Evolutionary conservation across 2,888 invertebrate genomes (phyloP), one percentile per base, ranked within the genome.

Genomic region (Cosmopolites sordidus): DNA sequence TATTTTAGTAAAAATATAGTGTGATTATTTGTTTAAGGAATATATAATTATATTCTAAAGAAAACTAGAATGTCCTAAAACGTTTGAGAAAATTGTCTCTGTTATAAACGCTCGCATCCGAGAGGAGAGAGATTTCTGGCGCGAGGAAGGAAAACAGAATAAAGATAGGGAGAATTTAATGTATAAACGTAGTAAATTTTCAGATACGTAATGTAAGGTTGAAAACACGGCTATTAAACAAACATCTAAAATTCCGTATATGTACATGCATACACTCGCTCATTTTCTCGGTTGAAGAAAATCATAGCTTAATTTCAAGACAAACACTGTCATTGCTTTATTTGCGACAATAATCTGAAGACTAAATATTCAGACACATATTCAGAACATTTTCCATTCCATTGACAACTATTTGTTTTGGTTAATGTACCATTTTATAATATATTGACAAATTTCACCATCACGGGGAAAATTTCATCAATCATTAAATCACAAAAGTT

Each of bases 221-320:
- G 33, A 11, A 33, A 33, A 33, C 12, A 33, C 33, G 33, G 11
- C 33, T 33, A 11, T 33, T 33, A 33, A 33, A 12, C 33, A 33
- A 33, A 33, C 33, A 33, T 3, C 33, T 33, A 33, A 33, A 33
- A 33, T 33, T 33, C 33, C 33, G 33, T 33, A 33, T 33, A 33
- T 33, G 12, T 33, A 12, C 12, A 33, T 33, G 33, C 12, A 33
- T 33, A 33, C 8, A 33, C 33, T 12, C 11, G 33, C 12, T 33
- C 12, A 33, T 33, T 33, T 33, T 33, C 33, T 33, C 33, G 33
- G n/a, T n/a, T 33, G 33, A 33, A 33, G 33, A 33, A 33, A 33
- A 33, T 33, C 33, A 33, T 33, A 33, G 33, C 33, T 33, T 33
- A 33, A 33, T 33, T 33, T 33, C 33, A 33, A 33, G n/a, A 12